Evolutionary conservation across 2,888 invertebrate genomes (phyloP), one percentile per base, ranked within the genome.

Genomic region (Neoitamus cyanurus): DNA sequence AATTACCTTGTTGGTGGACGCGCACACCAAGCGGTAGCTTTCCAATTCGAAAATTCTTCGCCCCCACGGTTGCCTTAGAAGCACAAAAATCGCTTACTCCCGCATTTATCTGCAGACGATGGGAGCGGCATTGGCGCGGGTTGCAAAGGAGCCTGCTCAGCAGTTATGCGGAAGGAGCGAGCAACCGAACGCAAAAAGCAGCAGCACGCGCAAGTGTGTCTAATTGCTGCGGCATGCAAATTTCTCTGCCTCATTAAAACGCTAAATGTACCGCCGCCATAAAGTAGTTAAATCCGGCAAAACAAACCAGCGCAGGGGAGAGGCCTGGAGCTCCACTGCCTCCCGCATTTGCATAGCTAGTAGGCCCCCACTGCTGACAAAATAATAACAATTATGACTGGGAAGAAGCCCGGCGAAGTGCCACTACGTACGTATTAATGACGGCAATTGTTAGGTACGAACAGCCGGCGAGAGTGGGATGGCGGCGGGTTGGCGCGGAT

Each of bases 191-290:
- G 30, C 70, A 31, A 58, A 58, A 75, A 34, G 37, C 73, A 75
- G 42, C 75, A 34, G 42, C 20, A 42, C 78, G 30, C 48, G 48
- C 78, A 48, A 78, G 48, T 46, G 78, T 48, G 48, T 78, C 20
- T 78, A 78, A 78, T 78, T 78, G 78, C 78, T 78, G 58, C 58
- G 46, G 78, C 78, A 78, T 78, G 78, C 46, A 78, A 78, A 78
- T 78, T 46, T 78, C 58, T 30, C 31, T 78, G 78, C 46, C 78
- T 78, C 58, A 78, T 78, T 78, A 78, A 78, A 78, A 78, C 78
- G 46, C 48, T 77, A 30, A 58, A 78, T 78, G 78, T 78, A 58
- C 48, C 75, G 37, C 75, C 42, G 42, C 42, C 75, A 75, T 75
- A 75, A 75, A 75, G 28, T 42, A 75, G 37, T 75, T 75, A 42